phyloP scores from a whole-genome alignment of 1,140 invertebrate genomes.

The Hirudo medicinalis region DNA sequence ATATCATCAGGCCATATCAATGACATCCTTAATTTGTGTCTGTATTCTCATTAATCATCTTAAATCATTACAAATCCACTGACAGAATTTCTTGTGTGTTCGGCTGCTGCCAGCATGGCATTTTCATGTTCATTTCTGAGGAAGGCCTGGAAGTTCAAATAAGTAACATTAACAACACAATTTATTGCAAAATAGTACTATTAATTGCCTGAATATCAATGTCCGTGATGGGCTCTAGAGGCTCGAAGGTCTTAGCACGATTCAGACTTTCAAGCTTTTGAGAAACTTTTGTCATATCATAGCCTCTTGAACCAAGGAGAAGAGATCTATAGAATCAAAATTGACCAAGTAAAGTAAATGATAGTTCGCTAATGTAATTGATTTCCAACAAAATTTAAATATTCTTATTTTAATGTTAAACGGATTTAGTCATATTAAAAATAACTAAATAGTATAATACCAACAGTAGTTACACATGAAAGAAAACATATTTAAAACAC shows the following conservation, averaged over 20 bases:
- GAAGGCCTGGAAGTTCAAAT: slow-evolving; percentile 50
- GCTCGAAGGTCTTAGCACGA: slow-evolving; percentile 63
- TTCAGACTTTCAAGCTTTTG: slow-evolving; percentile 77
- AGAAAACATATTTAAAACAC: slow-evolving; percentile 30
- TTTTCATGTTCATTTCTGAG: slow-evolving; percentile 85
- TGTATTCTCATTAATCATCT: neutral
- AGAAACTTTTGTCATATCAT: slow-evolving; percentile 77
- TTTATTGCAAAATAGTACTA: neutral
- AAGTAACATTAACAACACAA: neutral
- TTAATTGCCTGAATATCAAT: slow-evolving; percentile 55
- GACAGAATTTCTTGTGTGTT: slow-evolving; percentile 70
- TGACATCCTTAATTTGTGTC: too few species aligned
- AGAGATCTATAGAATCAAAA: slow-evolving; percentile 56
- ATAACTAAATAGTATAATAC: too few species aligned
- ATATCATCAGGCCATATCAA: neutral
- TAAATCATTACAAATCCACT: slow-evolving; percentile 32
- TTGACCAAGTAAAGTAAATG: neutral
- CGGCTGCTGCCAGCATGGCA: slow-evolving; percentile 75
- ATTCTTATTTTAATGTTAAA: too few species aligned
- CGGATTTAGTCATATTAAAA: too few species aligned
- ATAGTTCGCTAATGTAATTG: neutral
- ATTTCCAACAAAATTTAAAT: neutral
- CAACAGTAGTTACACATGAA: neutral
- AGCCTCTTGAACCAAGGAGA: slow-evolving; percentile 76
- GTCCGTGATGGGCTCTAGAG: slow-evolving; percentile 72